Percentiles rank a stretch among this genome's conserved stretches.
Conservation (phyloP, 2,797 vertebrate genomes). For the Emys orbicularis region DNA sequence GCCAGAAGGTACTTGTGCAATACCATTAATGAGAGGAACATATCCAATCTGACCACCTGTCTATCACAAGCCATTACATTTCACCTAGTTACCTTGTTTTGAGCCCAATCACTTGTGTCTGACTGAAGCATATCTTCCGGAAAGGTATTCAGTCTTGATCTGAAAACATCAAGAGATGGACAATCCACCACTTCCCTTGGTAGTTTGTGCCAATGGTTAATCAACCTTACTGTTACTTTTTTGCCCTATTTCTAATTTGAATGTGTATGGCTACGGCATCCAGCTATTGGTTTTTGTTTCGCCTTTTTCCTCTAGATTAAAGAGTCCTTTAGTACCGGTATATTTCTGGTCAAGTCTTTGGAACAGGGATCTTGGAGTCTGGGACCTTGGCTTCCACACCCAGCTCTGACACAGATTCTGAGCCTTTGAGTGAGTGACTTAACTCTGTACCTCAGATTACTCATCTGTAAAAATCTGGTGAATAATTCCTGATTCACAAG, state of each 20-base stretch:
- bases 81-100: background rate
- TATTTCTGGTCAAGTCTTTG: conserved; percentile 25
- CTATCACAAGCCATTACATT: background rate
- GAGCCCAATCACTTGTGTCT: background rate
- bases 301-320: background rate
- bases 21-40: background rate
- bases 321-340: background rate
- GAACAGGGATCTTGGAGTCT: conserved; percentile 26
- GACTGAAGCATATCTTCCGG: background rate
- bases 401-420: conserved; percentile 6
- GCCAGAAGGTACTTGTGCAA: background rate
- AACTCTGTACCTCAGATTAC: background rate
- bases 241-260: background rate
- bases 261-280: background rate
- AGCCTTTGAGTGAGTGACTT: background rate
- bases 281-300: background rate
- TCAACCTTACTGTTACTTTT: background rate
- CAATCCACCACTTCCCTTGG: background rate
- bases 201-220: background rate
- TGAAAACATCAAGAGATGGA: background rate
- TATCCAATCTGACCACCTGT: rapidly evolving
- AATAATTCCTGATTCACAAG: background rate
- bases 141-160: background rate
- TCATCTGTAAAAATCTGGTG: background rate
- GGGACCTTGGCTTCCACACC: background rate